A percentile compares a stretch with the other conserved stretches of the same genome.
phyloP scores from a whole-genome alignment of 2,113 vertebrate genomes.

The Ctenodactylus gundi region DNA sequence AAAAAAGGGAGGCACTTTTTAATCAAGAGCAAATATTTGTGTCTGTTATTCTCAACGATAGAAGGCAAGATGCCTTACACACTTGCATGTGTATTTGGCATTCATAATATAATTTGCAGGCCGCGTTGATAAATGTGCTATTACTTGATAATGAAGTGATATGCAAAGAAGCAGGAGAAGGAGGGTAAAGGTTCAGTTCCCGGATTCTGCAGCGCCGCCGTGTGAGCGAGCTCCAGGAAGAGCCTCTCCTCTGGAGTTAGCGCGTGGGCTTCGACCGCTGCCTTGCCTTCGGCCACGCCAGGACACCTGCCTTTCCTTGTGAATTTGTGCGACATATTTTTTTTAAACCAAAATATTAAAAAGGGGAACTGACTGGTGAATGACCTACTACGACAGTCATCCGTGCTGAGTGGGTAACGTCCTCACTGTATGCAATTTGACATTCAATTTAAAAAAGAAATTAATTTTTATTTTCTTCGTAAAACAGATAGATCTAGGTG shows the following conservation, averaged over 20 bases:
- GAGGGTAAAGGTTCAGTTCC: neutral
- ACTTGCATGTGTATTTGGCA: neutral
- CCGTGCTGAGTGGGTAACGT: neutral
- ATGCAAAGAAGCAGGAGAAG: neutral
- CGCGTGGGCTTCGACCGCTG: neutral
- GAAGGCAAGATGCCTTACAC: neutral
- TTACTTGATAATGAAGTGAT: neutral
- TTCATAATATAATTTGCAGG: neutral
- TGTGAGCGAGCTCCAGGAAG: neutral
- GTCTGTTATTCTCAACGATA: neutral
- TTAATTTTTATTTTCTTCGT: neutral
- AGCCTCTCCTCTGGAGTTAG: neutral
- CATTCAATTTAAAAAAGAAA: neutral
- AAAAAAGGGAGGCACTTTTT: neutral
- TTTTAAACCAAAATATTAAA: neutral
- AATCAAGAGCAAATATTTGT: neutral
- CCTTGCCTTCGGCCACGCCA: neutral
- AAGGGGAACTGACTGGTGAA: neutral
- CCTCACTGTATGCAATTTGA: neutral
- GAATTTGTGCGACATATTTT: neutral
- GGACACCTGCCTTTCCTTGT: neutral
- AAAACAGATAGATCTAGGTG: neutral
- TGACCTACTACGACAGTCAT: neutral
- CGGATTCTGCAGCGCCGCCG: neutral
- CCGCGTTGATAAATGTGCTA: neutral